Evolutionary conservation across 2,888 invertebrate species (phyloP).

Genomic region (Willowsia nigromaculata): DNA sequence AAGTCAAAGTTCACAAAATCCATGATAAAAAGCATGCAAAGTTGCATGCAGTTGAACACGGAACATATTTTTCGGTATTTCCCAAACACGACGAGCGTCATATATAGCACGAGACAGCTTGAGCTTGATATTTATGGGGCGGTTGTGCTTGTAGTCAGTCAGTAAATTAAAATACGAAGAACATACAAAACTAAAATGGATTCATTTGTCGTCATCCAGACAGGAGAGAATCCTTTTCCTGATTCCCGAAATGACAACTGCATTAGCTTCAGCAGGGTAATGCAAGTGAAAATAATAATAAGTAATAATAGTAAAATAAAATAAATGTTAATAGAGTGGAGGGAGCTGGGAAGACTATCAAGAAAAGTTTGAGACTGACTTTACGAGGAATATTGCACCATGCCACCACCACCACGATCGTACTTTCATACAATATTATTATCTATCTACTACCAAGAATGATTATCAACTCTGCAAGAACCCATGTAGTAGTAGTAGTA

Average conservation of each 20-base stretch:
- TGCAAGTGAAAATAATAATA: slow-evolving; percentile 3
- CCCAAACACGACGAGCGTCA: not conserved
- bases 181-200: not conserved
- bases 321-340: slow-evolving; percentile 1
- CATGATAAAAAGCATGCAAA: not conserved
- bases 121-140: not conserved
- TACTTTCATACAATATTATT: not conserved
- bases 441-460: not conserved
- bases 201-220: not conserved
- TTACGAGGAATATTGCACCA: too few species aligned
- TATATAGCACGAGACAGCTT: not conserved
- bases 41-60: not conserved
- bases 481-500: not conserved
- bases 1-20: slow-evolving; percentile 10
- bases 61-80: not conserved
- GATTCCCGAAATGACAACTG: not conserved
- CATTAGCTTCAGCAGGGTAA: not conserved
- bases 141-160: not conserved
- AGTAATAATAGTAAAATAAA: slow-evolving; percentile 35
- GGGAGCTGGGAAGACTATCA: not conserved
- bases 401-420: not conserved
- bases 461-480: not conserved
- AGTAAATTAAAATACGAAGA: not conserved
- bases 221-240: not conserved
- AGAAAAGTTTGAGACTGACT: not conserved